phyloP scores from a whole-genome alignment of 2,113 vertebrate genomes.

The Rhipidura dahli region DNA sequence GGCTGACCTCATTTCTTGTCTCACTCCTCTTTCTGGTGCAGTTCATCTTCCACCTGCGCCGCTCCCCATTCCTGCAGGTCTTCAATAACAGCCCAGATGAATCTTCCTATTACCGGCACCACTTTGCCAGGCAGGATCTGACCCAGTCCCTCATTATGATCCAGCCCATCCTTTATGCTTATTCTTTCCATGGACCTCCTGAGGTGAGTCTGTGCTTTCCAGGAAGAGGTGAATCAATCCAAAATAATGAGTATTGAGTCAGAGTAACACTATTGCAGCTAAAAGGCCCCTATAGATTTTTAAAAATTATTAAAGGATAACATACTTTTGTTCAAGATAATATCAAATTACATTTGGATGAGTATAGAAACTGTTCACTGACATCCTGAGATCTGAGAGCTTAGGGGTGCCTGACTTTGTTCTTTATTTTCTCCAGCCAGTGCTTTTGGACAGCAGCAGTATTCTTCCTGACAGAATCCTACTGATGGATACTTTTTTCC shows the following conservation, averaged over 20 bases:
- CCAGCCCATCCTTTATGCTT: constrained; percentile 96
- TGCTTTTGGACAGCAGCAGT: constrained; percentile 96
- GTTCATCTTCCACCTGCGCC: constrained; percentile 98
- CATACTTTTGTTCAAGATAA: background rate
- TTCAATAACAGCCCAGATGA: constrained; percentile 98
- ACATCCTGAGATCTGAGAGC: background rate
- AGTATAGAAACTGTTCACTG: background rate
- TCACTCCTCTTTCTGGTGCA: constrained; percentile 38
- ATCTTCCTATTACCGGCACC: constrained; percentile 94
- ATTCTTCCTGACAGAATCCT: constrained; percentile 94
- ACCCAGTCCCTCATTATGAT: constrained; percentile 98
- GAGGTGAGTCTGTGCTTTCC: constrained; percentile 80
- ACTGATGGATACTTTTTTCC: constrained; percentile 98
- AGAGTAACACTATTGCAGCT: background rate
- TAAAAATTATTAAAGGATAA: background rate
- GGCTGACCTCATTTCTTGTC: background rate
- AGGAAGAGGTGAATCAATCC: background rate
- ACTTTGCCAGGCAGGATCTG: constrained; percentile 93
- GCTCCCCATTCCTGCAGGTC: constrained; percentile 96
- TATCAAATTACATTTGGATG: background rate
- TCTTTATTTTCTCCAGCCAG: constrained; percentile 77
- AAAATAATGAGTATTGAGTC: background rate
- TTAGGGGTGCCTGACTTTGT: background rate
- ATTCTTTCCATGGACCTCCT: constrained; percentile 94
- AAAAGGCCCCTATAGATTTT: background rate